Percentiles rank a stretch among this genome's conserved stretches.
Evolutionary conservation across 2,888 invertebrate species (phyloP).

Genomic region (Rhabditoides inermis): DNA sequence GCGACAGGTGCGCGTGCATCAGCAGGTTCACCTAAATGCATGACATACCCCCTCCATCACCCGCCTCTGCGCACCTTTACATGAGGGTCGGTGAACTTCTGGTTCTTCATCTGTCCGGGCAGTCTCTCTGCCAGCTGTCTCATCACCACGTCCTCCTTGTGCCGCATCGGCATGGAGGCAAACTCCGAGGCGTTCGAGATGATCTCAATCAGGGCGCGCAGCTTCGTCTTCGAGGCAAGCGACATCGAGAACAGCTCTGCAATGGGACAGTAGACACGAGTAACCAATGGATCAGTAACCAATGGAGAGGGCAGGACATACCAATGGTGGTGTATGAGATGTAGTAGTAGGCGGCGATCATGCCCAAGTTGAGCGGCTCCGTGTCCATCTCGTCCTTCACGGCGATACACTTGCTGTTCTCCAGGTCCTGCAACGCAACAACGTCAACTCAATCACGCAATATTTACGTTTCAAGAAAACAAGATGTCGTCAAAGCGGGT

Average conservation of each 20-base stretch:
- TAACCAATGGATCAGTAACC: too few species aligned
- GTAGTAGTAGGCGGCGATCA: conserved; percentile 99
- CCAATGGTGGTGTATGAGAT: conserved; percentile 98
- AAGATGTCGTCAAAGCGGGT: too few species aligned
- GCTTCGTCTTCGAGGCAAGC: conserved; percentile 90
- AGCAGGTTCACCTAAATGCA: conserved; percentile 67
- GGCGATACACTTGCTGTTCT: conserved; percentile 68
- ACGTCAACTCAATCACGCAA: too few species aligned
- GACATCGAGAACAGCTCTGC: conserved; percentile 92
- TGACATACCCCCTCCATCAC: background rate
- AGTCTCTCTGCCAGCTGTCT: conserved; percentile 58
- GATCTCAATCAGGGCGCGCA: conserved; percentile 89
- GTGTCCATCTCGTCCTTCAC: conserved; percentile 97
- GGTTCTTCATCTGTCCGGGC: conserved; percentile 65
- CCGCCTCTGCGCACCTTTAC: conserved; percentile 64
- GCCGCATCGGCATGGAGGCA: conserved; percentile 82
- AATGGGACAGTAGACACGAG: conserved; percentile 15
- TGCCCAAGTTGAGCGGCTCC: conserved; percentile 88
- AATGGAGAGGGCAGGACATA: too few species aligned
- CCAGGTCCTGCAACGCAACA: conserved; percentile 38
- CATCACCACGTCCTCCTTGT: conserved; percentile 84
- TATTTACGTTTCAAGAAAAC: too few species aligned
- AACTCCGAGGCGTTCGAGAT: conserved; percentile 95
- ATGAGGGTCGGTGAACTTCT: conserved; percentile 89
- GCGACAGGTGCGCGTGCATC: conserved; percentile 86